Percentiles rank a stretch among this genome's conserved stretches.
These are phyloP conservation scores for Indicator maculatus DNA, from an alignment of 2,113 vertebrate species.

Conservation along the genomic window DNA sequence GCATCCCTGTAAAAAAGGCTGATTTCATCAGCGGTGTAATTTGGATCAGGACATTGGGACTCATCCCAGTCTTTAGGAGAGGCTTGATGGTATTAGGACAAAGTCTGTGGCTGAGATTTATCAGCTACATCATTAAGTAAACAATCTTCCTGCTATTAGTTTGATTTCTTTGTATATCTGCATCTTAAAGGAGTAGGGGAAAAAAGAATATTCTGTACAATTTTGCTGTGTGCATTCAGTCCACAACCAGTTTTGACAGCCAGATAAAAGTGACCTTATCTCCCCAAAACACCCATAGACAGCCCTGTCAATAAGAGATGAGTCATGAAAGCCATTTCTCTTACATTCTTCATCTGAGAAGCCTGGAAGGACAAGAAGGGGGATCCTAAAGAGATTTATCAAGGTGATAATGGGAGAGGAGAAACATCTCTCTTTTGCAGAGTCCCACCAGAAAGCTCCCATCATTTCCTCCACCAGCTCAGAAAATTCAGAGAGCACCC, in stretches of 20 bases:
- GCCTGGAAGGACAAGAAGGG: neutral
- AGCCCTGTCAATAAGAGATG: slow-evolving; percentile 6
- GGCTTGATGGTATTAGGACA: neutral
- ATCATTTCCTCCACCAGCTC: neutral
- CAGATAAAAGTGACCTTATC: slow-evolving; percentile 14
- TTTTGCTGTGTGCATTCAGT: neutral
- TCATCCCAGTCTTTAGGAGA: neutral
- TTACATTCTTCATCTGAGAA: neutral
- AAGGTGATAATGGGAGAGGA: neutral
- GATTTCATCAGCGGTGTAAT: neutral
- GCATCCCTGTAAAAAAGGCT: neutral
- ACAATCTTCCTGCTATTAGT: neutral
- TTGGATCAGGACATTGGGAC: neutral
- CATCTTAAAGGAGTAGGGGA: neutral
- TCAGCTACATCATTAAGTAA: neutral
- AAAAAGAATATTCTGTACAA: neutral
- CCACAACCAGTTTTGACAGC: neutral
- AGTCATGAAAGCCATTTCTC: slow-evolving; percentile 31
- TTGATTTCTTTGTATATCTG: neutral
- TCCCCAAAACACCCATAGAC: slow-evolving; percentile 11
- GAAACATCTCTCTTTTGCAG: neutral
- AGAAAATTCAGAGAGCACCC: neutral
- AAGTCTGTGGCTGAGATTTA: neutral
- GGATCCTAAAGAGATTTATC: neutral
- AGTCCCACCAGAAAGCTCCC: neutral